Evolutionary conservation across 2,113 vertebrate species (phyloP), one percentile per base, ranked within the genome.

Genomic region (Paedocypris sp.): DNA sequence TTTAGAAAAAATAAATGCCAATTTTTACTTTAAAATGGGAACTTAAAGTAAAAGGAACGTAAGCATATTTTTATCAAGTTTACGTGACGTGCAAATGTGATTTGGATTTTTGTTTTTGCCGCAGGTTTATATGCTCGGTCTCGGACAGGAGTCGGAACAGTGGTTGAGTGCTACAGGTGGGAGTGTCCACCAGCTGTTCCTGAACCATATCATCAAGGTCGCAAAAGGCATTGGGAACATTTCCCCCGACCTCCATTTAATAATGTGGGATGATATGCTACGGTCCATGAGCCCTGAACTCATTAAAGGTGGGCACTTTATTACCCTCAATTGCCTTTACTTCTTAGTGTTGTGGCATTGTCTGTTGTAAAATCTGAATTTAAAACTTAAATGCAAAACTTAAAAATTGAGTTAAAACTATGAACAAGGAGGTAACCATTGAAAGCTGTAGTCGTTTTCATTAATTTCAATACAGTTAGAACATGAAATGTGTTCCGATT

Each of bases 221-320:
- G 90, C 87, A 25, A 80, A 77, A 53, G 81, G 73, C 0, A 51
- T 93, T 65, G 77, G 64, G 52, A 74, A 80, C 0, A 73, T 19
- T 0, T 84, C 89, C 73, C 88, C 93, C 1, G 9, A 46, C 4
- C 79, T 90, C 19, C 87, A 42, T 0, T 77, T 91, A 25, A 73
- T 99, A 2, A 81, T 94, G 78, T 99, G 95, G 95, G 95, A 99
- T 2, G 94, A 98, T 66, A 95, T 97, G 93, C 85, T 99, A 43
- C 85, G 94, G 51, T 79, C 68, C 13, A 88, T 93, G 46, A 85
- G 75, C 7, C 76, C 77, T 48, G 82, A 89, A 22, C 79, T 75
- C 0, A 71, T 98, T 19, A 77, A 83, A 89, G 95, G 95, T 94
- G 45, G 22, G 43, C 25, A 19, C 12, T 5, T 33, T 15, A 25